Base-by-base conservation (phyloP, 2,888 invertebrate species). In the Drosophila helvetica region DNA sequence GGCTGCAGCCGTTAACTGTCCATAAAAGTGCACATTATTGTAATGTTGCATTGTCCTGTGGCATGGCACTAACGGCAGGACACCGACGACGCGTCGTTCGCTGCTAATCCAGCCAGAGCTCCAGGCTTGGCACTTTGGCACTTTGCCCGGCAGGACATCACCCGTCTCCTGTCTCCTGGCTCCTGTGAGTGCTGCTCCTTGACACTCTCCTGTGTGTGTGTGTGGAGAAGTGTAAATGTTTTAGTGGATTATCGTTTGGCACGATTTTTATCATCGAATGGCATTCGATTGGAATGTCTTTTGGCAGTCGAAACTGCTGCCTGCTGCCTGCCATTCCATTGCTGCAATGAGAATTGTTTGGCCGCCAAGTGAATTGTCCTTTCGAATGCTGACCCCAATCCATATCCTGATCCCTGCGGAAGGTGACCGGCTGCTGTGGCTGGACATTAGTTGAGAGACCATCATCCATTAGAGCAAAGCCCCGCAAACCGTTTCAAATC, bases 1-100 rank as follows among this genome's bases (percentile, higher is more conserved):
- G 73, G 69, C 74, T 77, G 80, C 86, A 81, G 85, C 88, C 79
- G 88, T 86, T 89, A 86, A 81, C 86, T 80, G 81, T 74, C 78
- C 89, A 87, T 86, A 86, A 86, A 86, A 86, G 69, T 89, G 86
- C 89, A 89, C 86, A 89, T 86, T 89, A 89, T 79, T 83, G 88
- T 86, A 88, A 86, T 89, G 88, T 80, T 86, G 86, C 89, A 89
- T 74, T 82, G 80, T 82, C 77, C 59, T 59, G 38, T 38, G 65
- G 75, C 79, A 78, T 77, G 79, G 75, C 75, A 69, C 74, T 54
- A 80, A 75, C 77, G 76, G 69, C 80, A 79, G 75, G 77, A 57
- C 72, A 72, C 68, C 77, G 66, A 48, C 62, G 3, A 0, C 10
- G 38, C 46, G 69, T 47, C 52, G 18, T 33, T 42, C 33, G n/a